phyloP scores from a whole-genome alignment of 2,888 invertebrate genomes.

The Pinctada fucata region DNA sequence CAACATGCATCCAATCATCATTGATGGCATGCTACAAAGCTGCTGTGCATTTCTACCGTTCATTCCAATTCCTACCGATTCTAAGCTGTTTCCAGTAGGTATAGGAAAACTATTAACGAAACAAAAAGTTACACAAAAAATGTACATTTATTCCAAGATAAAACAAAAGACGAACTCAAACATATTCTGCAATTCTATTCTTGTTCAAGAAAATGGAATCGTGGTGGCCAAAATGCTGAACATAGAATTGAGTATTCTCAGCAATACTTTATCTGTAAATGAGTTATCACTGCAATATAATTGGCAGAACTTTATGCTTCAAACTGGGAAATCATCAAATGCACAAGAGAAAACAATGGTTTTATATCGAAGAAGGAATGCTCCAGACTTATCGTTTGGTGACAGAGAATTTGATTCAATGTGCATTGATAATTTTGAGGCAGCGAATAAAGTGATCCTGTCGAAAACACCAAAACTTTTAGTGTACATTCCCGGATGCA shows the following conservation, averaged over 20 bases:
- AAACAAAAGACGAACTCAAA: neutral
- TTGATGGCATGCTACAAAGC: conserved; percentile 29
- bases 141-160: conserved; percentile 28
- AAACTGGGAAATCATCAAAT: neutral
- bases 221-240: conserved; percentile 57
- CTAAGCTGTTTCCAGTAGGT: conserved; percentile 14
- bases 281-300: neutral
- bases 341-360: neutral
- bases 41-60: neutral
- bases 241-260: conserved; percentile 21
- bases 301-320: neutral
- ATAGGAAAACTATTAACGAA: conserved; percentile 6
- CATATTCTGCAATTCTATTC: conserved; percentile 42
- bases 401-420: too few species aligned
- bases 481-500: neutral
- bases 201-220: conserved; percentile 49
- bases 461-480: neutral
- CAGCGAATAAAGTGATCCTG: neutral
- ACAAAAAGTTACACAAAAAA: conserved; percentile 2
- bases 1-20: conserved; percentile 21
- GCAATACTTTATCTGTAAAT: neutral
- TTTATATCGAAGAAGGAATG: too few species aligned
- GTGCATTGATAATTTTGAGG: too few species aligned
- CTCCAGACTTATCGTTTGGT: too few species aligned
- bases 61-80: neutral